Conservation (phyloP, 2,797 vertebrate genomes). For the Pangasius macronema region DNA sequence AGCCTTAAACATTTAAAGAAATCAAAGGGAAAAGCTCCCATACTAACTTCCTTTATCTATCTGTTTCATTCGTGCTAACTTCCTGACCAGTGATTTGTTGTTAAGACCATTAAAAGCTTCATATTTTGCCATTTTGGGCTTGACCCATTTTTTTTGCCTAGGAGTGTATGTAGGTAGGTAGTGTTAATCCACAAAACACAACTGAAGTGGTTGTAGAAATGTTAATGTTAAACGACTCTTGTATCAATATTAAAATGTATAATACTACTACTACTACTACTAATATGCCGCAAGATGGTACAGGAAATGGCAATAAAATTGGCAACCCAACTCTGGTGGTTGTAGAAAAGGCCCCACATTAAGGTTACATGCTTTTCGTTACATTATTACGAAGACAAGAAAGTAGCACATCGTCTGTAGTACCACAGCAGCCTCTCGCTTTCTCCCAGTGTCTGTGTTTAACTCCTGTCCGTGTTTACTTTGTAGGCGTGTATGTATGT, state of each 20-base stretch:
- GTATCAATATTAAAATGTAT: neutral
- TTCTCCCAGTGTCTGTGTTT: slow-evolving; percentile 3
- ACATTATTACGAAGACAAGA: neutral
- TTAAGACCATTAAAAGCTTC: too few species aligned
- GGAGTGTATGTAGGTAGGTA: neutral
- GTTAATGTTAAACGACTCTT: neutral
- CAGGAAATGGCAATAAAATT: neutral
- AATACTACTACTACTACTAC: neutral
- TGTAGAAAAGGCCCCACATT: neutral
- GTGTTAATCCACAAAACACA: neutral
- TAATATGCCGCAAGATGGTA: neutral
- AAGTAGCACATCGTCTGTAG: too few species aligned
- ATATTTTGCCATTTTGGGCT: too few species aligned
- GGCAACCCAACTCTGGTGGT: neutral
- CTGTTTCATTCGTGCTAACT: too few species aligned
- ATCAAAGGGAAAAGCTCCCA: too few species aligned
- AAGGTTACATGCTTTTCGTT: neutral
- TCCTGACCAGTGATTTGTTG: too few species aligned
- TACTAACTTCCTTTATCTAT: too few species aligned
- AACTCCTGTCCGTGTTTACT: slow-evolving; percentile 25
- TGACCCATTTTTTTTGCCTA: too few species aligned
- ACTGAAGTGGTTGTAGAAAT: neutral
- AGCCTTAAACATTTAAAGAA: too few species aligned
- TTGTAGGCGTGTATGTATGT: slow-evolving; percentile 67
- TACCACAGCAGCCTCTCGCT: neutral